Conservation (phyloP, 2,888 invertebrate species). For the Vesta saturnalis region DNA sequence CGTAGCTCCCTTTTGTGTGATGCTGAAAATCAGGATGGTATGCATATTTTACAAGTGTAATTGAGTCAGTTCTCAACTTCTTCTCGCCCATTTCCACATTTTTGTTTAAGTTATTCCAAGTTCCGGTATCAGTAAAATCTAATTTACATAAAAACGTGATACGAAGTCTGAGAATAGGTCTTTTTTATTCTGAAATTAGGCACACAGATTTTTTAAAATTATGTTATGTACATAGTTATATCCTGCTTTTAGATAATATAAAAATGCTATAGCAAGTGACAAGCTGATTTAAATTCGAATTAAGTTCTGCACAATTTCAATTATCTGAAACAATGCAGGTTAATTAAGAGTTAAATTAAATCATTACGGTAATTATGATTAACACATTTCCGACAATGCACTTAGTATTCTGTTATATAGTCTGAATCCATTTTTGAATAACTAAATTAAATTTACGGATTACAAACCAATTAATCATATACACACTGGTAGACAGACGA, state of each 20-base stretch:
- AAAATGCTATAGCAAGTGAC: background rate
- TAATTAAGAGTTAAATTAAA: slow-evolving; percentile 11
- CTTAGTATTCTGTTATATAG: background rate
- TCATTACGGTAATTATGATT: background rate
- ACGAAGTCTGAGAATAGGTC: slow-evolving; percentile 1
- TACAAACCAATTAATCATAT: background rate
- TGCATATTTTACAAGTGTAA: slow-evolving; percentile 47
- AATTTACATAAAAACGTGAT: slow-evolving; percentile 12
- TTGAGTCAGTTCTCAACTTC: slow-evolving; percentile 44
- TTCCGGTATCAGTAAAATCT: slow-evolving; percentile 14
- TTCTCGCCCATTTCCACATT: slow-evolving; percentile 21
- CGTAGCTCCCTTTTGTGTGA: slow-evolving; percentile 35
- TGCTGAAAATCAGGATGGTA: slow-evolving; percentile 45
- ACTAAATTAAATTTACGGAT: background rate
- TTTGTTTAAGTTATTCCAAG: slow-evolving; percentile 18
- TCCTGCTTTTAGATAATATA: background rate
- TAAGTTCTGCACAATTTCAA: background rate
- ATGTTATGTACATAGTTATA: background rate
- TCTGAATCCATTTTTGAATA: background rate
- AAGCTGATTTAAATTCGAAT: background rate
- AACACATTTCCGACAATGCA: background rate
- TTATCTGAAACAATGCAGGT: slow-evolving; percentile 1
- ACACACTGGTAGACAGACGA: no score
- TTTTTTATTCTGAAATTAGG: slow-evolving; percentile 4
- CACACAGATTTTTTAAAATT: background rate